Evolutionary conservation across 1,140 invertebrate species (phyloP), one percentile per base, ranked within the genome.

Genomic region (Pseudomyrmex flavicornis): DNA sequence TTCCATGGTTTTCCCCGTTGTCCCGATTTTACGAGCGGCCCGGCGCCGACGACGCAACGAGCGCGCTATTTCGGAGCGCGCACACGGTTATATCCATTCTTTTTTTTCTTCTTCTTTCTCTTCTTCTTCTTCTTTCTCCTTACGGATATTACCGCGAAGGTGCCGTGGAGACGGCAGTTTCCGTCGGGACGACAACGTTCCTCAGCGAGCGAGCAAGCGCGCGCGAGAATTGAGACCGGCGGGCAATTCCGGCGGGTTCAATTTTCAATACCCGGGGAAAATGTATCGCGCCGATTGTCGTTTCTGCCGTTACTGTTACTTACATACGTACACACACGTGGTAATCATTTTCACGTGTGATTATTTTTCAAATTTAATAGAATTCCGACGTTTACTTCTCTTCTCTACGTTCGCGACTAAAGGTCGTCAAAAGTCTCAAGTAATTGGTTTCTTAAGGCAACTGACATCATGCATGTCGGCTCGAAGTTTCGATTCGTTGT

Each of bases 51-150:
- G 68, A n/a, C 54, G 50, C 50, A n/a, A 56, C 54, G 56, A 80
- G 75, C 74, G 75, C 74, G 85, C 69, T 87, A 87, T 80, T 88
- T 72, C 63, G 82, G 20, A 66, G 35, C 69, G 20, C 52, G 54
- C 61, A 63, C 50, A 73, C 3, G 35, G 35, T 35, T 35, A 35
- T 35, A 35, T 35, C 35, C 35, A 35, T 35, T 35, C 35, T 35
- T 35, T 35, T 35, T 35, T 35, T 35, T 62, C 56, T 50, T 8
- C 20, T 50, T 13, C 56, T 13, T 48, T 12, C 59, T 17, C 44
- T 22, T 35, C 17, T 77, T 20, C 35, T n/a, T 54, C 12, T 61
- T 22, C 61, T 17, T 20, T 17, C 66, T 72, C 46, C 12, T 82
- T 26, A 59, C 65, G 59, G 69, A 52, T 73, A 79, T 79, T 66